phyloP scores from a whole-genome alignment of 2,888 invertebrate species.

The Dryadula phaetusa region DNA sequence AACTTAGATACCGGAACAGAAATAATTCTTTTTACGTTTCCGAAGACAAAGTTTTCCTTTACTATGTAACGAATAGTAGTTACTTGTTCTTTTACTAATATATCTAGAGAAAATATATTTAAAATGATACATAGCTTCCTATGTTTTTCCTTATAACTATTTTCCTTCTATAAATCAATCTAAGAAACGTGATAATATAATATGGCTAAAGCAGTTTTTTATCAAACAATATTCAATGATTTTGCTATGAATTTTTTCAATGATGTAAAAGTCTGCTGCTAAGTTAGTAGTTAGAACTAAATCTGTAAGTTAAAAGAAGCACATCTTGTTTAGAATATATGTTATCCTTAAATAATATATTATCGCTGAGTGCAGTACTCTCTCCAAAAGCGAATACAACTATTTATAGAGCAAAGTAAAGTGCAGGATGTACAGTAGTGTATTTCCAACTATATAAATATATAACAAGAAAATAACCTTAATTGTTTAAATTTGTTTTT shows the following conservation, averaged over 20 bases:
- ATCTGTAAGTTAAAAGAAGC: neutral
- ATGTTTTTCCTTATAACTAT: too few relatives aligned
- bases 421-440: constrained; percentile 21
- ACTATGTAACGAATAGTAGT: neutral
- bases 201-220: too few relatives aligned
- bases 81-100: neutral
- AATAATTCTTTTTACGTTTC: neutral
- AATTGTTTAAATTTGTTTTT: too few relatives aligned
- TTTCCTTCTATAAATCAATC: too few relatives aligned
- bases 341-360: neutral
- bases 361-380: constrained; percentile 8
- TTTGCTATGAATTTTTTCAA: too few relatives aligned
- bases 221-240: too few relatives aligned
- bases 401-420: constrained; percentile 26
- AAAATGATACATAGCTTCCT: too few relatives aligned
- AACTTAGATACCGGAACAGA: constrained; percentile 17
- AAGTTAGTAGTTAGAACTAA: too few relatives aligned
- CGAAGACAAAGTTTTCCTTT: neutral
- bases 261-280: too few relatives aligned
- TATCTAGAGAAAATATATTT: too few relatives aligned
- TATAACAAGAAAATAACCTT: neutral
- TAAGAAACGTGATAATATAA: too few relatives aligned
- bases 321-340: neutral
- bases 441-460: neutral
- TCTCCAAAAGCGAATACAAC: constrained; percentile 20